A percentile compares a stretch with the other conserved stretches of the same genome.
Conservation (phyloP, 2,888 invertebrate genomes). For the Eupithecia exiguata region DNA sequence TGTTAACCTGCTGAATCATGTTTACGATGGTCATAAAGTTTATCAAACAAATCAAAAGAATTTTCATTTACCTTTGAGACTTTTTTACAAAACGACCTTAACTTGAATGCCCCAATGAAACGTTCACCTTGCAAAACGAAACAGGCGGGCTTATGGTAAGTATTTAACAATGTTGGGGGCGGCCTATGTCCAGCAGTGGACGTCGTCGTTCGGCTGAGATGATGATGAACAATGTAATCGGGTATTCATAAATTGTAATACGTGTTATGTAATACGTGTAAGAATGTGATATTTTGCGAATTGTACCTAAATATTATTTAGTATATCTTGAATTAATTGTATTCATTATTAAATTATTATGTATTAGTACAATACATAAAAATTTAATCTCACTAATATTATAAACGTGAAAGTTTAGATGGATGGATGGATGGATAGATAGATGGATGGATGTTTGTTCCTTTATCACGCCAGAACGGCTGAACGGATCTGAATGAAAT, state of each 20-base stretch:
- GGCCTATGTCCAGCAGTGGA: not conserved
- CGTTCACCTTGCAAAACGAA: not conserved
- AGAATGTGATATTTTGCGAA: too few species aligned
- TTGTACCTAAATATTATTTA: too few species aligned
- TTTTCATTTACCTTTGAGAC: not conserved
- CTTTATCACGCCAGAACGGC: too few species aligned
- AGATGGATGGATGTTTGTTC: too few species aligned
- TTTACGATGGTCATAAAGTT: slow-evolving; percentile 10
- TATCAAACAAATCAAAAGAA: slow-evolving; percentile 7
- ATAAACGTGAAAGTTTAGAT: too few species aligned
- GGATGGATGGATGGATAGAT: too few species aligned
- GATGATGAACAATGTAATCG: not conserved
- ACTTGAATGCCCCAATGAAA: not conserved
- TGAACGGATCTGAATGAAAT: too few species aligned
- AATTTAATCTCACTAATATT: too few species aligned
- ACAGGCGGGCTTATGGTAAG: not conserved
- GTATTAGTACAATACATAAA: too few species aligned
- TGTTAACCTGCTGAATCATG: slow-evolving; percentile 21
- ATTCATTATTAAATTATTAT: too few species aligned
- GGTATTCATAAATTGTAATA: not conserved
- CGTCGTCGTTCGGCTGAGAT: not conserved
- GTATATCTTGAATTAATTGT: too few species aligned
- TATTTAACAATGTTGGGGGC: not conserved
- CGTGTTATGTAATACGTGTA: too few species aligned
- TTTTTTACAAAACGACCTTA: not conserved